These are phyloP conservation scores for Andricus grossulariae DNA, from an alignment of 1,140 invertebrate genomes.

Conservation along the genomic window DNA sequence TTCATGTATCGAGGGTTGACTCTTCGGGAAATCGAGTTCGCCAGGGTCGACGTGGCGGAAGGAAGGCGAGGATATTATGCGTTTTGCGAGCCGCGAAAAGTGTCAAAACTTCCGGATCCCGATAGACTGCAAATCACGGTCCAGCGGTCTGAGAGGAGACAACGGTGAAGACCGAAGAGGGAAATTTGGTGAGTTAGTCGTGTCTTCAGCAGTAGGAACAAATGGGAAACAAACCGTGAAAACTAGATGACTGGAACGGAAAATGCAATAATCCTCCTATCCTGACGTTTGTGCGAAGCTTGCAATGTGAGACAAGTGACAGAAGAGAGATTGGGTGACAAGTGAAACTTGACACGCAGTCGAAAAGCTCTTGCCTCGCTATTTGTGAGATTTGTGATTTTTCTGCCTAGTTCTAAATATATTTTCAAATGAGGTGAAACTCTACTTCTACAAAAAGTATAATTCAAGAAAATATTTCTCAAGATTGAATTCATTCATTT, in stretches of 20 bases:
- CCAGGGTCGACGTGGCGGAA: slow-evolving; percentile 61
- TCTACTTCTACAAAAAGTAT: no score
- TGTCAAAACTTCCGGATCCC: slow-evolving; percentile 52
- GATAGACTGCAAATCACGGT: slow-evolving; percentile 44
- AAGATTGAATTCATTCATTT: no score
- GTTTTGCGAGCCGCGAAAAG: slow-evolving; percentile 50
- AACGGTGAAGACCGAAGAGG: slow-evolving; percentile 32
- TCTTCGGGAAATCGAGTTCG: slow-evolving; percentile 51
- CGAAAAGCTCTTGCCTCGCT: slow-evolving; percentile 39
- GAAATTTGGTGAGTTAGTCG: slow-evolving; percentile 34
- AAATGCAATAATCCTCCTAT: slow-evolving; percentile 68
- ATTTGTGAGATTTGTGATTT: neutral
- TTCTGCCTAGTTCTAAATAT: neutral
- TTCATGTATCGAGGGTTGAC: slow-evolving; percentile 39
- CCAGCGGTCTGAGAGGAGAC: slow-evolving; percentile 44
- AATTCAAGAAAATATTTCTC: no score
- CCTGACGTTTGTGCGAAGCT: slow-evolving; percentile 54
- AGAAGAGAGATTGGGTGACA: slow-evolving; percentile 37
- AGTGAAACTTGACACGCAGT: slow-evolving; percentile 50
- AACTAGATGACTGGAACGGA: slow-evolving; percentile 62
- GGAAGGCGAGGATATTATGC: slow-evolving; percentile 51
- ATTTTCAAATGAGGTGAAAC: no score
- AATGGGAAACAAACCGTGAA: slow-evolving; percentile 70
- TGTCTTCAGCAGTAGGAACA: slow-evolving; percentile 54
- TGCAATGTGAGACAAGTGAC: slow-evolving; percentile 38